phyloP scores from a whole-genome alignment of 2,797 vertebrate species.

The Naso thynnoides region DNA sequence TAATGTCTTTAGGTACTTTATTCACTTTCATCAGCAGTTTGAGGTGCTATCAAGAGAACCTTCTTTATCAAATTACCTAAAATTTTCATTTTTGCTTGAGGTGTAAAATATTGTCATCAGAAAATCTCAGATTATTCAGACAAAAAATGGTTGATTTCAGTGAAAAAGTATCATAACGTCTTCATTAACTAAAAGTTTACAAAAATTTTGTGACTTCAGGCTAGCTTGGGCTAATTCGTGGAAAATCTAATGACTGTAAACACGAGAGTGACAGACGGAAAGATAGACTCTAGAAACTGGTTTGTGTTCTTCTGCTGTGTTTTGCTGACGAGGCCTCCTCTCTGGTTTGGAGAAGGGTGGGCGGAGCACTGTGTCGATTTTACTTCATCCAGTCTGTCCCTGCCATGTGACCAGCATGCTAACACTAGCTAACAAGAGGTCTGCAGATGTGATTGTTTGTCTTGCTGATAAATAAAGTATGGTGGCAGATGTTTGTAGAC shows the following conservation, averaged over 20 bases:
- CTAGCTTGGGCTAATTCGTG: too few relatives aligned
- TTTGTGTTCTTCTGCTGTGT: too few relatives aligned
- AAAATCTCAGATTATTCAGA: background rate
- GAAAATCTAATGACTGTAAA: too few relatives aligned
- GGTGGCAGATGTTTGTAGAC: background rate
- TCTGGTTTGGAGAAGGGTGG: too few relatives aligned
- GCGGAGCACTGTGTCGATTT: too few relatives aligned
- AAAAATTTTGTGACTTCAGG: background rate
- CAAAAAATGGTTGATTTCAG: background rate
- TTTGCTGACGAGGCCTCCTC: too few relatives aligned
- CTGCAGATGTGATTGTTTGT: background rate
- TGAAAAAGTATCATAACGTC: background rate
- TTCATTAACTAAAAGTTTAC: too few relatives aligned
- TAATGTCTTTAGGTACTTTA: slow-evolving; percentile 1
- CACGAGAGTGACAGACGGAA: too few relatives aligned
- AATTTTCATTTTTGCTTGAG: background rate
- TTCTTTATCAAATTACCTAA: background rate
- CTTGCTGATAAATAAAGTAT: background rate
- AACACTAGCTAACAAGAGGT: background rate
- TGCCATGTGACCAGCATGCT: background rate
- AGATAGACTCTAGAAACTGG: too few relatives aligned
- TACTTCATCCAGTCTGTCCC: background rate
- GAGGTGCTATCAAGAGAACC: background rate
- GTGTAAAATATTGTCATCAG: background rate
- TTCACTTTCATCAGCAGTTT: background rate